Percentiles rank a stretch among this genome's conserved stretches.
These are phyloP conservation scores for Neopelma chrysocephalum DNA, from an alignment of 2,797 vertebrate species.

Conservation along the genomic window DNA sequence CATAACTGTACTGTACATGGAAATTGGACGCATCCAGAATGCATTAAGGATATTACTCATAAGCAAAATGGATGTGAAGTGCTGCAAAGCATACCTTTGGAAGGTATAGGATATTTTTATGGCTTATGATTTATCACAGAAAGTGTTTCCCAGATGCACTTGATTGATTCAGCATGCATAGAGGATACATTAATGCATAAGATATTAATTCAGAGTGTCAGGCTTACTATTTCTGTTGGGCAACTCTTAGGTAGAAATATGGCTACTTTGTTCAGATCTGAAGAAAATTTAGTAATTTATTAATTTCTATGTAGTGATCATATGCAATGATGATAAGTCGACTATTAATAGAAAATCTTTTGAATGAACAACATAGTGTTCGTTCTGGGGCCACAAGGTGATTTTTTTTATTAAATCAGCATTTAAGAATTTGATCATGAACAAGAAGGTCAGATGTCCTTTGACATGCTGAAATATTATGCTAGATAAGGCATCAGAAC, in stretches of 20 bases:
- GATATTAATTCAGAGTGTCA: neutral
- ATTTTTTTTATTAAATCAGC: neutral
- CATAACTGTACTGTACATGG: neutral
- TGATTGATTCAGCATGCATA: neutral
- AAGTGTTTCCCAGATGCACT: neutral
- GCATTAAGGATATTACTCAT: accelerated
- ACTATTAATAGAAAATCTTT: neutral
- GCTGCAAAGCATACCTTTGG: neutral
- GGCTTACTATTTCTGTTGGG: neutral
- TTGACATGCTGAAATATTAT: neutral
- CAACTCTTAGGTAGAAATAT: neutral
- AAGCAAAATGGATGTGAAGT: neutral
- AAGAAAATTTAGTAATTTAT: neutral
- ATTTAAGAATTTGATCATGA: neutral
- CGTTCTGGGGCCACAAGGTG: neutral
- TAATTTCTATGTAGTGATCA: neutral
- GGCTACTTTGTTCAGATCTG: neutral
- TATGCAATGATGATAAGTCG: neutral
- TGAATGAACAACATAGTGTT: neutral
- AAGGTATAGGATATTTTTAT: neutral
- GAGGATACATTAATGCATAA: neutral
- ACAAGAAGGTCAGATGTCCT: neutral
- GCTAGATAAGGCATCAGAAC: neutral
- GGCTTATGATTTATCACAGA: neutral
- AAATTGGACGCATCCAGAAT: neutral